Evolutionary conservation across 2,113 vertebrate genomes (phyloP).

Genomic region (Zapornia atra): DNA sequence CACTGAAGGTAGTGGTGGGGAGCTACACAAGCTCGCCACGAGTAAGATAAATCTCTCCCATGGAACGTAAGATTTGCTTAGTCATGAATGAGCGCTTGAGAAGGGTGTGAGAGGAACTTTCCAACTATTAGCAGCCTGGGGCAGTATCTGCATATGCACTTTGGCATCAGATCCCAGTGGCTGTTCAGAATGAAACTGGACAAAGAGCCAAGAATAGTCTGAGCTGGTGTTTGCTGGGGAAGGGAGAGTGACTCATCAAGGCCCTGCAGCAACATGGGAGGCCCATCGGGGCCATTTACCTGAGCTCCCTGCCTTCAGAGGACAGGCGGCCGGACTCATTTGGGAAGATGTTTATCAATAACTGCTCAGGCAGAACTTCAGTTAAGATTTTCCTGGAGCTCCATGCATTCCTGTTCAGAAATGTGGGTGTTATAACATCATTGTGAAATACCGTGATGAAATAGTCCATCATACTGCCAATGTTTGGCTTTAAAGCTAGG

Average conservation of each 20-base stretch:
- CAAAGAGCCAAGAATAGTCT: background rate
- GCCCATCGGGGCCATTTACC: background rate
- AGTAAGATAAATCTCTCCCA: background rate
- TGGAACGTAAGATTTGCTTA: background rate
- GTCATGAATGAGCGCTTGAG: background rate
- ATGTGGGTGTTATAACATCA: background rate
- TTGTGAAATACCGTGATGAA: background rate
- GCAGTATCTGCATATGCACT: background rate
- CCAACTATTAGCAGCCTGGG: background rate
- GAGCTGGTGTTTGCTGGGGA: background rate
- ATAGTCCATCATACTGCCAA: background rate
- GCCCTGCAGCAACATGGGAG: fast-evolving
- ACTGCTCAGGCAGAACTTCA: background rate
- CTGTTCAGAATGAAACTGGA: background rate
- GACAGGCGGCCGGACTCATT: background rate
- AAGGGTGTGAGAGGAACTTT: background rate
- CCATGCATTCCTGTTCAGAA: fast-evolving
- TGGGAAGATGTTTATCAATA: background rate
- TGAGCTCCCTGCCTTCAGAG: background rate
- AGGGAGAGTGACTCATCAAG: background rate
- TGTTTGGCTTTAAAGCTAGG: background rate
- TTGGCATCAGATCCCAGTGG: background rate
- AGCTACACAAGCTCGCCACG: background rate
- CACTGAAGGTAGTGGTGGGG: background rate
- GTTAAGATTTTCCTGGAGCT: background rate